Base-by-base conservation (phyloP, 2,113 vertebrate species). In the Ascaphus truei region DNA sequence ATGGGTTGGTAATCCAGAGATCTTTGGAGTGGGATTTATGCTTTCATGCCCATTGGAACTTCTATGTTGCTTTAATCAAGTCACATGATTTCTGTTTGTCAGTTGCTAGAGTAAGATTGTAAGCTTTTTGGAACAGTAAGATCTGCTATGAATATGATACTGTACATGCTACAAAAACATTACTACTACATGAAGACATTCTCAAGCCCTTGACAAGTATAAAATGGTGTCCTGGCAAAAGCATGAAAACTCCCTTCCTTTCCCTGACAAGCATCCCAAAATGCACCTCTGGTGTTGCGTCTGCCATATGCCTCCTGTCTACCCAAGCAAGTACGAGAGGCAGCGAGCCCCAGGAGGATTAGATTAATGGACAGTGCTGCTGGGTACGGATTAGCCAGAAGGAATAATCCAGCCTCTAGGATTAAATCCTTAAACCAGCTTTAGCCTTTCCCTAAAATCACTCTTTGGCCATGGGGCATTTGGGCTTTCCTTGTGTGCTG, bases 381-480 rank as follows among this genome's bases (percentile, higher is more conserved):
- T 10, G 33, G 22, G 50, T 33, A 7, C 29, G 50, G 34, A 41
- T 65, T 65, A 65, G 33, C 33, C 23, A 53, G 33, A 29, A 29
- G 33, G 20, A 29, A 53, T 53, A 41, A 65, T 53, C 50, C 34
- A 65, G 37, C 62, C 34, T 20, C 53, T 41, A 18, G 34, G 34
- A 65, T 65, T 65, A 41, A 51, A 53, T 39, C 12, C 26, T 25
- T 53, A 65, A 65, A 36, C 48, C 62, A 39, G 34, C 16, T 52
- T 65, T 52, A 53, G 31, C 47, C 31, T 64, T 39, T 53, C 62
- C 39, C 50, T 65, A 25, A 41, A 64, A 53, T 65, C n/a, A 55
- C 51, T 39, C 6, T 27, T 53, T 53, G 29, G 8, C 31, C 13
- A 30, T 16, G 11, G 22, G 15, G 23, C 36, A 18, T 39, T 65